Conservation (phyloP, 2,888 invertebrate genomes). For the Mellilla xanthometata region DNA sequence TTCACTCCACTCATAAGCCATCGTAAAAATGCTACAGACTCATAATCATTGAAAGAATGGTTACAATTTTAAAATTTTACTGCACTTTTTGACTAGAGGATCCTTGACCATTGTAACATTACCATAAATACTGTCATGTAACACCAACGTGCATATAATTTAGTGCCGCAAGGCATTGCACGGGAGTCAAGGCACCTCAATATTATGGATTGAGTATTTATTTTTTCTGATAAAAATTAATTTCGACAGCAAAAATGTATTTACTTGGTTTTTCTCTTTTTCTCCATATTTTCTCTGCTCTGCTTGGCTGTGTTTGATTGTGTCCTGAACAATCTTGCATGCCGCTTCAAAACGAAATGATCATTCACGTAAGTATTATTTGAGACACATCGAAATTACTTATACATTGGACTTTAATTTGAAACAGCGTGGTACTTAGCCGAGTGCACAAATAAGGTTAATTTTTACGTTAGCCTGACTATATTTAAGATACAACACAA, state of each 20-base stretch:
- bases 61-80: conserved; percentile 70
- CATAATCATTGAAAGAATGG: conserved; percentile 59
- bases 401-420: conserved; percentile 36
- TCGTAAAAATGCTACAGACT: conserved; percentile 4
- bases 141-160: conserved; percentile 18
- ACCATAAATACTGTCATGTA: conserved; percentile 29
- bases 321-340: conserved; percentile 90
- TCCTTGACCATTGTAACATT: conserved; percentile 57
- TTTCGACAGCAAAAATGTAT: conserved; percentile 84
- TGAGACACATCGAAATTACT: conserved; percentile 76
- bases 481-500: conserved; percentile 29
- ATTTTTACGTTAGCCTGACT: conserved; percentile 28
- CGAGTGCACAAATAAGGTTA: conserved; percentile 25
- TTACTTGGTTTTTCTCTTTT: conserved; percentile 89
- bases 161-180: conserved; percentile 27
- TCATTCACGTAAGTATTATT: conserved; percentile 90
- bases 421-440: conserved; percentile 34
- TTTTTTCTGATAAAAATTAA: conserved; percentile 75
- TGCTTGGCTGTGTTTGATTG: conserved; percentile 93
- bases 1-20: conserved; percentile 4
- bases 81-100: conserved; percentile 76
- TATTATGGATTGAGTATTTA: conserved; percentile 70
- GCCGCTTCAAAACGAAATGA: conserved; percentile 88
- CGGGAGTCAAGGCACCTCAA: conserved; percentile 73
- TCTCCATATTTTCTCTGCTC: conserved; percentile 91